phyloP scores from a whole-genome alignment of 37 sponge, comb jelly and placozoan species.

The Cliona cf. orientalis region DNA sequence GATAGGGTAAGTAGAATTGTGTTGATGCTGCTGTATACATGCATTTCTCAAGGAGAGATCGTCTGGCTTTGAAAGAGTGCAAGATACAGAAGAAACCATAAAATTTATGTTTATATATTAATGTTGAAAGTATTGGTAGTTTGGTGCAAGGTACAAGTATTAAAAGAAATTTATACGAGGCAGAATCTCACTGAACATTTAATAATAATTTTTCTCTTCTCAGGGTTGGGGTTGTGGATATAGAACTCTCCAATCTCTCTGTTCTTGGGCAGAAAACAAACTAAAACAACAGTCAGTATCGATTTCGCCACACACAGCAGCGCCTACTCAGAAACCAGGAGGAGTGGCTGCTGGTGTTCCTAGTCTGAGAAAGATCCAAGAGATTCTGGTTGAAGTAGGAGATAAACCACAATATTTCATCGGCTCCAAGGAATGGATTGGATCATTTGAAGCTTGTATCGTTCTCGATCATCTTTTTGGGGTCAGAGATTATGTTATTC shows the following conservation, averaged over 20 bases:
- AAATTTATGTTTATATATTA: too few relatives aligned
- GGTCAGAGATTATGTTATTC: conserved; percentile 21
- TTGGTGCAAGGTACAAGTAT: too few relatives aligned
- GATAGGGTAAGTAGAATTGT: conserved; percentile 62
- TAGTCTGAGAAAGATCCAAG: conserved; percentile 69
- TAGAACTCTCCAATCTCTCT: conserved; percentile 90
- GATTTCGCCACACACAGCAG: neutral
- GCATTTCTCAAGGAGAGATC: too few relatives aligned
- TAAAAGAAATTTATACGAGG: too few relatives aligned
- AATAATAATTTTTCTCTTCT: too few relatives aligned
- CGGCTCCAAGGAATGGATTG: conserved; percentile 91
- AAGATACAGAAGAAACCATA: too few relatives aligned
- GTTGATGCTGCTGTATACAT: too few relatives aligned
- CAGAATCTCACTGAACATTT: too few relatives aligned
- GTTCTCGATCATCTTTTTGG: conserved; percentile 70
- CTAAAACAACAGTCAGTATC: neutral
- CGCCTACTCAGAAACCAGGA: neutral
- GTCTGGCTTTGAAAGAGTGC: too few relatives aligned
- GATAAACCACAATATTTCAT: conserved; percentile 84
- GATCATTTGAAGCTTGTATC: conserved; percentile 80
- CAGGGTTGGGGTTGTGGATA: conserved; percentile 97
- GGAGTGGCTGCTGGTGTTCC: conserved; percentile 20
- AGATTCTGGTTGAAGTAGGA: conserved; percentile 73
- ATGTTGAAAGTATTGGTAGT: too few relatives aligned
- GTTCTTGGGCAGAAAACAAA: conserved; percentile 72